Evolutionary conservation across 2,113 vertebrate genomes (phyloP).

Genomic region (Hyaena hyaena): DNA sequence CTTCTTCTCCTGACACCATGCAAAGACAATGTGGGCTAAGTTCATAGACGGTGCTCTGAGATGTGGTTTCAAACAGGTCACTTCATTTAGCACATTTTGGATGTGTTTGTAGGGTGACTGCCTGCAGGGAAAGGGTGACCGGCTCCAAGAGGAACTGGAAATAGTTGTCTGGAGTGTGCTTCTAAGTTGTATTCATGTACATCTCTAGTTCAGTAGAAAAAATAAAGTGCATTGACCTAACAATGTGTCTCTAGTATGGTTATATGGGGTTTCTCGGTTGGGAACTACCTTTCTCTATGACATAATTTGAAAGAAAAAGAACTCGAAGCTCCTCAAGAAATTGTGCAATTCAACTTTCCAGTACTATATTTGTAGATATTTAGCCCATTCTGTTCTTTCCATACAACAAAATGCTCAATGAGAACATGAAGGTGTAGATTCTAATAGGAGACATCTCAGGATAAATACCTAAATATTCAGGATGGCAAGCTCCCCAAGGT

Average conservation of each 20-base stretch:
- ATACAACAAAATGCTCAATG: neutral
- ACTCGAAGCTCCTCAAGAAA: neutral
- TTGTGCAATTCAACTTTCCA: neutral
- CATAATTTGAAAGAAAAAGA: neutral
- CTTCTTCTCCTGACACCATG: neutral
- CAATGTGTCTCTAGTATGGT: neutral
- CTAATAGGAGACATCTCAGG: neutral
- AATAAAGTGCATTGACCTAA: constrained; percentile 44
- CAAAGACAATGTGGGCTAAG: neutral
- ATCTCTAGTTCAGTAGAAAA: neutral
- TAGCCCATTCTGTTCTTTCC: neutral
- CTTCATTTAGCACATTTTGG: neutral
- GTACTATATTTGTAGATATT: neutral
- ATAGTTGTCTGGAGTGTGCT: neutral
- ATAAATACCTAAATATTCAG: neutral
- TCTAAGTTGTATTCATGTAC: neutral
- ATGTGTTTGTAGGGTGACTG: neutral
- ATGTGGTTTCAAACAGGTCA: neutral
- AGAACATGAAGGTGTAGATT: neutral
- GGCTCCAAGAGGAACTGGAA: neutral
- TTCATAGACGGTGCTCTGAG: neutral
- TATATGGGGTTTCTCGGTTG: neutral
- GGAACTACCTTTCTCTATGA: neutral
- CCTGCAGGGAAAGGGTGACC: neutral
- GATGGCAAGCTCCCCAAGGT: neutral